These are phyloP conservation scores for Dorcus parallelipipedus DNA, from an alignment of 2,888 invertebrate genomes.

Conservation along the genomic window DNA sequence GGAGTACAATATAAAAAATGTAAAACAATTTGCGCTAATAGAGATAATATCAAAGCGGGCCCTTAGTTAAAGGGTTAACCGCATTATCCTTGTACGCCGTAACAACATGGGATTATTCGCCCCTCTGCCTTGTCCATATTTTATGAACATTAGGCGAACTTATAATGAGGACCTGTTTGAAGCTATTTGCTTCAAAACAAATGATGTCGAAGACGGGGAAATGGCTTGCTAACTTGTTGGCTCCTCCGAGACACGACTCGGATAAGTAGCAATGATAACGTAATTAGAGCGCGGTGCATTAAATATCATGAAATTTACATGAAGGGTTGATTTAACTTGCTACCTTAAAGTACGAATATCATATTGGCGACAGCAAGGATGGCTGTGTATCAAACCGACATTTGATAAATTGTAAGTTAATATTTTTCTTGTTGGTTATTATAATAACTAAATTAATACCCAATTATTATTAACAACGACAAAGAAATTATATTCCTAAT, in stretches of 20 bases:
- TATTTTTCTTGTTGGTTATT: no score
- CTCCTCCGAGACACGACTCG: slow-evolving; percentile 36
- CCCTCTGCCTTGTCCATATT: slow-evolving; percentile 44
- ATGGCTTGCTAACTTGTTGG: slow-evolving; percentile 44
- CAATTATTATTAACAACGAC: no score
- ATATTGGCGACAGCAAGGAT: no score
- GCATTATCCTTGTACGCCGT: slow-evolving; percentile 37
- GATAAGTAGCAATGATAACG: slow-evolving; percentile 41
- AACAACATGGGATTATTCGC: slow-evolving; percentile 28
- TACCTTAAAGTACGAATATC: slow-evolving; percentile 12
- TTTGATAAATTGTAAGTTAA: no score
- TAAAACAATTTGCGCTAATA: slow-evolving; percentile 19
- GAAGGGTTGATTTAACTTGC: slow-evolving; percentile 35
- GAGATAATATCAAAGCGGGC: slow-evolving; percentile 19
- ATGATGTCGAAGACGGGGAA: slow-evolving; percentile 36
- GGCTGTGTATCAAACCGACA: no score
- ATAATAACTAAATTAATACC: no score
- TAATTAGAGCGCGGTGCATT: slow-evolving; percentile 48
- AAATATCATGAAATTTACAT: slow-evolving; percentile 49
- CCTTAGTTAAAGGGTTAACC: slow-evolving; percentile 42
- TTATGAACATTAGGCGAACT: slow-evolving; percentile 51
- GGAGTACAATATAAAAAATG: slow-evolving; percentile 12
- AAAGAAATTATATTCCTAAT: no score
- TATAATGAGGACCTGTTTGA: slow-evolving; percentile 52
- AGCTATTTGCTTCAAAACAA: slow-evolving; percentile 42